Evolutionary conservation across 2,888 invertebrate species (phyloP), one percentile per base, ranked within the genome.

Genomic region (Nomada fabriciana): DNA sequence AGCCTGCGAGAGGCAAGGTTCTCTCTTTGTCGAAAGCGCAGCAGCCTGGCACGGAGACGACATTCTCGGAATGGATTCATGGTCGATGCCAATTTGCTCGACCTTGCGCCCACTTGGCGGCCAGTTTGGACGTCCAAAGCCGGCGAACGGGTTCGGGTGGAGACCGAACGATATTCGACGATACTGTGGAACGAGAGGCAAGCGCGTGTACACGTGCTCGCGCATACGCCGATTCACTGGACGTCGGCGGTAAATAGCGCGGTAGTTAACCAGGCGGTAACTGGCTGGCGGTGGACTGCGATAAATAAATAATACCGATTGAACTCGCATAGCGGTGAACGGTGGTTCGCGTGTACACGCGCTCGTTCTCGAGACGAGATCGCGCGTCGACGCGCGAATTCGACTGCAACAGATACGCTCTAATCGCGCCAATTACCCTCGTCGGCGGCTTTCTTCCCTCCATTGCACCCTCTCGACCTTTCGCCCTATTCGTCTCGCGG

Each of bases 221-320:
- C 77, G 86, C 88, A 80, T 85, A 82, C 86, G 89, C 75, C 75
- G 76, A 55, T 80, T 89, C 86, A 76, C 76, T 83, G 88, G 90
- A 90, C 88, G 87, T 79, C 86, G 81, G 71, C 82, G 82, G 86
- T 89, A 91, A 90, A 91, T 91, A 88, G 91, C 89, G 88, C 91
- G 91, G 90, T 91, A 88, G 91, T 36, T 36, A 36, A 36, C 36
- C 36, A 36, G 36, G 36, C 36, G 36, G 36, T 36, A 36, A 36
- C 36, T 36, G 36, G 36, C 36, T 7, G 36, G 36, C 36, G 36
- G 91, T 91, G 90, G 89, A 86, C 85, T 80, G 84, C 80, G 89
- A 90, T 90, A 91, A 91, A 91, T 91, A 91, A 91, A 90, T 91
- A 90, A 91, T 90, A 86, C 80, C 85, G 87, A 90, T 88, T 82